Evolutionary conservation across 2,113 vertebrate species (phyloP).

Genomic region (Sialia sialis): DNA sequence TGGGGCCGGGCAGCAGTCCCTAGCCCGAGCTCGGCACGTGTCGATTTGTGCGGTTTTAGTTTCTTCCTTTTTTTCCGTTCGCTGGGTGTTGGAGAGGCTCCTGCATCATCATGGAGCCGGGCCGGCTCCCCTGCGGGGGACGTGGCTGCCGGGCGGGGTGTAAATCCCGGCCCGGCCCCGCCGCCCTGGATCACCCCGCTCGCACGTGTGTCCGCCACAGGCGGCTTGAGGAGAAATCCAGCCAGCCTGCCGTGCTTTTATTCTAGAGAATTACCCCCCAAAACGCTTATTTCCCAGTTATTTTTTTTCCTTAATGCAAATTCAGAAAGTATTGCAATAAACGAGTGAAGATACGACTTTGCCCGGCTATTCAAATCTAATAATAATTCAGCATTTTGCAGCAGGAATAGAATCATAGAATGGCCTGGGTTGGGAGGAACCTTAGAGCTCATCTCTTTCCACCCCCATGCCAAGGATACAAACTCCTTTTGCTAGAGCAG

Average conservation of each 20-base stretch:
- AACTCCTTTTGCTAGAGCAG: background rate
- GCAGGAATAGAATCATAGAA: background rate
- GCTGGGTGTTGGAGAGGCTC: background rate
- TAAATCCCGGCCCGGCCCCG: background rate
- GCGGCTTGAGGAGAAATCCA: no score
- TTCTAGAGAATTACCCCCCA: accelerated
- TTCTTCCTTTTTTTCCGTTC: accelerated
- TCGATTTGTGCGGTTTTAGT: background rate
- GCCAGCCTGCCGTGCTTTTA: accelerated
- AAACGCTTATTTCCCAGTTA: accelerated
- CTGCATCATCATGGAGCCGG: background rate
- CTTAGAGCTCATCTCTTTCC: background rate
- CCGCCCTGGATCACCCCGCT: background rate
- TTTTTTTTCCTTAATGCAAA: background rate
- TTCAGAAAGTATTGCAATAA: accelerated
- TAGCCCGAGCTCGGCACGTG: no score
- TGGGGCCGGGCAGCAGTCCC: background rate
- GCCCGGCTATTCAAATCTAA: accelerated
- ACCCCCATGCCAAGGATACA: background rate
- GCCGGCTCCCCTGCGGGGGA: background rate
- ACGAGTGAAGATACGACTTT: background rate
- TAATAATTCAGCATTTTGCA: background rate
- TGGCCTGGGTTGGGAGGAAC: background rate
- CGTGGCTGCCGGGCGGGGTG: background rate
- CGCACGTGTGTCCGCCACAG: background rate